Evolutionary conservation across 2,888 invertebrate genomes (phyloP).

Genomic region (Ichneumoninae sp.): DNA sequence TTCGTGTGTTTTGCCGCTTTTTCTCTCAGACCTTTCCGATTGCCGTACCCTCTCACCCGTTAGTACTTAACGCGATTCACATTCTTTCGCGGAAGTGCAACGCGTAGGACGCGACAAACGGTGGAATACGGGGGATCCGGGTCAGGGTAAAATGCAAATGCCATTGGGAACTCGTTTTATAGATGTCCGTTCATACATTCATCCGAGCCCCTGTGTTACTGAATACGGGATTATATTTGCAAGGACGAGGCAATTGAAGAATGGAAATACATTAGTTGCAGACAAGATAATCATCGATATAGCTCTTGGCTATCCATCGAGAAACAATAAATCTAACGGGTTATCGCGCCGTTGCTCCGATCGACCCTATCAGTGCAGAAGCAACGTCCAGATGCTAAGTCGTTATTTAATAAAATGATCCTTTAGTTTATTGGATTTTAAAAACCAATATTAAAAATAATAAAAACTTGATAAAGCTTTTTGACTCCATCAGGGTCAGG

Average conservation of each 20-base stretch:
- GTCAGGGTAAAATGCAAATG: slow-evolving; percentile 59
- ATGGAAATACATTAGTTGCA: not conserved
- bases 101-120: slow-evolving; percentile 44
- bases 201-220: not conserved
- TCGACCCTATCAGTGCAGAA: not conserved
- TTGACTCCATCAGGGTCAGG: slow-evolving; percentile 47
- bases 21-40: not conserved
- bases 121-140: slow-evolving; percentile 38
- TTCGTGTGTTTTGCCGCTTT: not conserved
- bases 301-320: not conserved
- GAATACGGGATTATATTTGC: not conserved
- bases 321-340: not conserved
- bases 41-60: slow-evolving; percentile 14
- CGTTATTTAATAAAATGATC: too few species aligned
- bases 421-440: too few species aligned
- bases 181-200: not conserved
- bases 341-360: not conserved
- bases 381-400: too few species aligned
- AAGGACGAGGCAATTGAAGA: slow-evolving; percentile 20
- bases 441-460: too few species aligned
- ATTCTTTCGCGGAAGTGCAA: slow-evolving; percentile 47
- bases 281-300: not conserved
- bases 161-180: slow-evolving; percentile 24
- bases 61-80: slow-evolving; percentile 38
- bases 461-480: too few species aligned